Percentiles rank a stretch among this genome's conserved stretches.
These are phyloP conservation scores for Darevskia mixta DNA, from an alignment of 2,797 vertebrate genomes.

Conservation along the genomic window DNA sequence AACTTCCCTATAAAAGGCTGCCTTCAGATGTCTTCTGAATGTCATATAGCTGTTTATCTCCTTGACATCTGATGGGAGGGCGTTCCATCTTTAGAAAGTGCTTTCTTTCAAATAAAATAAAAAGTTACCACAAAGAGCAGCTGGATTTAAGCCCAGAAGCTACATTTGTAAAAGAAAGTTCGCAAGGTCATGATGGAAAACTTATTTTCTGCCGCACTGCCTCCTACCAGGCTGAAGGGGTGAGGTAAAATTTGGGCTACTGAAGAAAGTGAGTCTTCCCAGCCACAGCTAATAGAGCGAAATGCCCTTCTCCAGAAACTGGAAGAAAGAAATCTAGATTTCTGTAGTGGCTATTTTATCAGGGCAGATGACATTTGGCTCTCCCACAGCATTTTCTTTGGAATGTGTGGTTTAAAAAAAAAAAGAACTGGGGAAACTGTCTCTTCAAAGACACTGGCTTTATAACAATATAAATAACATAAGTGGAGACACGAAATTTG, in stretches of 20 bases:
- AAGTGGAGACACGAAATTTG: conserved; percentile 16
- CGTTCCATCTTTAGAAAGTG: no score
- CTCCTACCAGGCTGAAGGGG: background rate
- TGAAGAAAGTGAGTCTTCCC: background rate
- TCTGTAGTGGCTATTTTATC: background rate
- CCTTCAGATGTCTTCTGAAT: no score
- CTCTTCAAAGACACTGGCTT: background rate
- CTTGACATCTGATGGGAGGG: no score
- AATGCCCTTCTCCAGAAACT: background rate
- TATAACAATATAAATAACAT: background rate
- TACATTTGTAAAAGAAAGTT: background rate
- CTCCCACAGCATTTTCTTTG: background rate
- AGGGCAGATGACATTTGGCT: background rate
- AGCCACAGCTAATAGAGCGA: background rate
- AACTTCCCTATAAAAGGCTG: no score
- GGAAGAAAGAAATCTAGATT: background rate
- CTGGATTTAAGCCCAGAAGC: background rate
- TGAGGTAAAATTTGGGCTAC: background rate
- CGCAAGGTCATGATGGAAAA: background rate
- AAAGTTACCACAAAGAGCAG: background rate
- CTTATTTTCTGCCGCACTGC: background rate
- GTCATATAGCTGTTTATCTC: no score
- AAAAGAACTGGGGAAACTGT: background rate
- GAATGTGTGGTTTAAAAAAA: background rate
- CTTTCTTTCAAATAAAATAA: no score